Evolutionary conservation across 2,113 vertebrate species (phyloP).

Genomic region (Nicator chloris): DNA sequence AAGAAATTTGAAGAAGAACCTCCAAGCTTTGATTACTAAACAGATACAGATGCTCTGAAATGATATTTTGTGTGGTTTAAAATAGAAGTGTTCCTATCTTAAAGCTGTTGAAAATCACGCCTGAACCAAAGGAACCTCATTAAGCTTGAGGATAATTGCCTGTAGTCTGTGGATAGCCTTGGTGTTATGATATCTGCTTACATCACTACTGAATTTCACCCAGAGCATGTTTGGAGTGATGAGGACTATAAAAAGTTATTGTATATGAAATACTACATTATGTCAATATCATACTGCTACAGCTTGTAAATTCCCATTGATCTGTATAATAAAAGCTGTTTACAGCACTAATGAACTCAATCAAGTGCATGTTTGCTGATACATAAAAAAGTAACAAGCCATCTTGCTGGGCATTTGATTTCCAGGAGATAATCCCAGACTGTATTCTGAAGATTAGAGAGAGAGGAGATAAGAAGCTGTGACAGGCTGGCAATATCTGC

Average conservation of each 20-base stretch:
- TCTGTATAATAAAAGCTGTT: slow-evolving; percentile 9
- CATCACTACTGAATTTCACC: background rate
- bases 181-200: background rate
- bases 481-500: slow-evolving; percentile 1
- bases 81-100: background rate
- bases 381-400: background rate
- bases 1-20: background rate
- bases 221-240: background rate
- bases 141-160: background rate
- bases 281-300: background rate
- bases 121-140: background rate
- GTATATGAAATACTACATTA: background rate
- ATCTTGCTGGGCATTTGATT: slow-evolving; percentile 48
- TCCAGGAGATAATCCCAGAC: slow-evolving; percentile 27
- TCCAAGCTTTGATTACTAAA: slow-evolving; percentile 12
- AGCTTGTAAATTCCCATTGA: background rate
- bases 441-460: slow-evolving; percentile 31
- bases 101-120: background rate
- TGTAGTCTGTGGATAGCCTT: background rate
- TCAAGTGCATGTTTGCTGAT: background rate
- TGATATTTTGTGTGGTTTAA: slow-evolving; percentile 1
- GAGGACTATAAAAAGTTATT: slow-evolving; percentile 10
- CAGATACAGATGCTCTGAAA: background rate
- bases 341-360: background rate
- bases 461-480: slow-evolving; percentile 26